A percentile compares a stretch with the other conserved stretches of the same genome.
Conservation (phyloP, 1,140 invertebrate genomes). For the Adelges cooleyi region DNA sequence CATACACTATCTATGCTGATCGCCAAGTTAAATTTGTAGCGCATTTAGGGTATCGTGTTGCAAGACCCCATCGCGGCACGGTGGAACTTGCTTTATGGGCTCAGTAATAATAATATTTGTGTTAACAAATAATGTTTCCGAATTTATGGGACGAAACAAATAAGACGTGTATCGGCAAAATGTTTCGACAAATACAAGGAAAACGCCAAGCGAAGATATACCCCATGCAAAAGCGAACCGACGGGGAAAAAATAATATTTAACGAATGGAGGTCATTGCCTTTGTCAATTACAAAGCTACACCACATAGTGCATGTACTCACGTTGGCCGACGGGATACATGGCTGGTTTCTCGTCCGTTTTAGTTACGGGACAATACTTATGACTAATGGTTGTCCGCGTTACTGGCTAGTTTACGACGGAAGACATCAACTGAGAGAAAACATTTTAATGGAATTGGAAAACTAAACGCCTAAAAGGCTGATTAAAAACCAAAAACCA, state of each 20-base stretch:
- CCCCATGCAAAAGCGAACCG: background rate
- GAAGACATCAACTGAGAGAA: background rate
- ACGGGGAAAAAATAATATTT: background rate
- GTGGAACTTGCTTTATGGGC: no score
- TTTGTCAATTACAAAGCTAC: slow-evolving; percentile 19
- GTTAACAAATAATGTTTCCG: no score
- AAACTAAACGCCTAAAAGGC: background rate
- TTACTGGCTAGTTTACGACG: background rate
- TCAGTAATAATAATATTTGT: no score
- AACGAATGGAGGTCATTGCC: slow-evolving; percentile 26
- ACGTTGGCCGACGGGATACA: slow-evolving; percentile 48
- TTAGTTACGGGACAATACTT: no score
- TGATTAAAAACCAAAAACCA: slow-evolving; percentile 1
- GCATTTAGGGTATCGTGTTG: no score
- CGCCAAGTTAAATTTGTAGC: no score
- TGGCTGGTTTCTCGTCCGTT: slow-evolving; percentile 32
- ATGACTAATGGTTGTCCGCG: no score
- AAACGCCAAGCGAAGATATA: background rate
- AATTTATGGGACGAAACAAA: no score
- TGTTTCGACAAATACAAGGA: no score
- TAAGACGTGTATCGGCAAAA: no score
- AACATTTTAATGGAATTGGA: background rate
- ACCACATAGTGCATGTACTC: slow-evolving; percentile 36
- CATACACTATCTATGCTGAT: no score
- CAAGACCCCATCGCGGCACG: no score